phyloP scores from a whole-genome alignment of 2,113 vertebrate genomes.

The Cyanoderma ruficeps region DNA sequence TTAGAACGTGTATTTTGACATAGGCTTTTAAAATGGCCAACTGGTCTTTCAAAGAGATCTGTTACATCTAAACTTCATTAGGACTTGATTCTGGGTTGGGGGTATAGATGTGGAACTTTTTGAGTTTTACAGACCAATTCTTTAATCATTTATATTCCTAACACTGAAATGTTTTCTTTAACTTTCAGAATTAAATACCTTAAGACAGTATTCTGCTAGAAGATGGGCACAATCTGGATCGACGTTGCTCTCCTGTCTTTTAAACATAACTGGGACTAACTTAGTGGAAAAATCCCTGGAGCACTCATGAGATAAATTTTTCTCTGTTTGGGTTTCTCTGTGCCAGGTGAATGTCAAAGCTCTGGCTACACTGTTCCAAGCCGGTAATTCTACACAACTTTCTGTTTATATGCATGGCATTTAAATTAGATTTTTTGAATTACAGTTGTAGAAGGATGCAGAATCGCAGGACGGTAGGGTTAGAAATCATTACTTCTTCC shows the following conservation, averaged over 20 bases:
- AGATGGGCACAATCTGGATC: not conserved
- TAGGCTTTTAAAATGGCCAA: not conserved
- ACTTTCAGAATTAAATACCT: not conserved
- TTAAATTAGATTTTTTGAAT: not conserved
- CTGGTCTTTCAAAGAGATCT: not conserved
- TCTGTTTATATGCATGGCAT: not conserved
- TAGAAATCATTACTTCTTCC: not conserved
- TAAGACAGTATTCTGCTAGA: not conserved
- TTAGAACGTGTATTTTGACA: not conserved
- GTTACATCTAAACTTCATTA: not conserved
- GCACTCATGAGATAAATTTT: not conserved
- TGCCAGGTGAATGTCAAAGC: not conserved
- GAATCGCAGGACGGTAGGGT: accelerated
- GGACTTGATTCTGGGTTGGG: not conserved
- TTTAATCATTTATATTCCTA: not conserved
- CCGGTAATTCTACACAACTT: not conserved
- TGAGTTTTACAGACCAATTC: not conserved
- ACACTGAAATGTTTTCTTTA: not conserved
- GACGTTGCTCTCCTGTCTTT: not conserved
- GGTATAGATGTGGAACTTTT: not conserved
- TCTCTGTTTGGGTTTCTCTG: not conserved
- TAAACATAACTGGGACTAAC: not conserved
- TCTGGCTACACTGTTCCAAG: not conserved
- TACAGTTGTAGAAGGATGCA: not conserved
- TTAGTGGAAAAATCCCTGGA: not conserved